These are phyloP conservation scores for Lasiurus cinereus DNA, from an alignment of 2,113 vertebrate genomes.

Conservation along the genomic window DNA sequence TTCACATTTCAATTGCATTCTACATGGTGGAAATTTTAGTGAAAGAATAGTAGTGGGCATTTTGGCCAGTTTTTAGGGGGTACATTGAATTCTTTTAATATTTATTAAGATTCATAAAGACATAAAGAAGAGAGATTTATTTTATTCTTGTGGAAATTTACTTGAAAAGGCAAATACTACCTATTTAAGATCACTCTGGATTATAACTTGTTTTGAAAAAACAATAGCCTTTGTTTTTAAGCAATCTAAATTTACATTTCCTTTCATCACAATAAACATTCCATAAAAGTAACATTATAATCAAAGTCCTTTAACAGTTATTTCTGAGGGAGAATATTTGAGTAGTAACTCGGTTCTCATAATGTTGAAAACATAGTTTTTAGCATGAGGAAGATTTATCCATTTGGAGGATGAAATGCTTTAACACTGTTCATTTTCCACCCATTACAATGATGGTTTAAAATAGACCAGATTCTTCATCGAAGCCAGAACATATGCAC, in stretches of 20 bases:
- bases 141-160: not conserved
- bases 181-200: not conserved
- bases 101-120: not conserved
- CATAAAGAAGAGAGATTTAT: not conserved
- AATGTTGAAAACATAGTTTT: constrained; percentile 57
- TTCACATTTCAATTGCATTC: not conserved
- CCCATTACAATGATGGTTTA: constrained; percentile 39
- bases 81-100: constrained; percentile 12
- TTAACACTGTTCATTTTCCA: constrained; percentile 45
- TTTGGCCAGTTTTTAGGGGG: not conserved
- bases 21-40: constrained; percentile 1
- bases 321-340: constrained; percentile 32
- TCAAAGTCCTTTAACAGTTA: constrained; percentile 9
- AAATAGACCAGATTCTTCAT: constrained; percentile 63
- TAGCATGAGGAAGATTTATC: constrained; percentile 62
- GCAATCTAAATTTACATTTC: constrained; percentile 26
- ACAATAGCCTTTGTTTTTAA: not conserved
- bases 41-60: not conserved
- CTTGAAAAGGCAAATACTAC: not conserved
- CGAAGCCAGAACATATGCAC: not conserved
- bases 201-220: constrained; percentile 1
- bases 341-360: not conserved
- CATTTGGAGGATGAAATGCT: constrained; percentile 23
- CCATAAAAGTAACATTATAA: not conserved
- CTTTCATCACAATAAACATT: not conserved